Evolutionary conservation across 2,113 vertebrate species (phyloP).

Genomic region (Hydropotes inermis): DNA sequence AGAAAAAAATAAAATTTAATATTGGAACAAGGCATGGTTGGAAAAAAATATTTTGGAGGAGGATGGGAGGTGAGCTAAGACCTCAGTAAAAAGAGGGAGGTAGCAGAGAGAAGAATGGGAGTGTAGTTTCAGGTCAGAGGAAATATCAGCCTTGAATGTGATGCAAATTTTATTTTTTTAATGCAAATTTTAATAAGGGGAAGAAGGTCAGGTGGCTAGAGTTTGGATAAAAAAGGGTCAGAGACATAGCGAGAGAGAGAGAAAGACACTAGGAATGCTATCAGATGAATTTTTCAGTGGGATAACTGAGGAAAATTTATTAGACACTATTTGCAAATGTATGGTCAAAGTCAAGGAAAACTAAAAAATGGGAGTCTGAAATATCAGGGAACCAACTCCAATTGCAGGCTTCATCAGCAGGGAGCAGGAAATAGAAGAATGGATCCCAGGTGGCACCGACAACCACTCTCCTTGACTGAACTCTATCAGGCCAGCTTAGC

Average conservation of each 20-base stretch:
- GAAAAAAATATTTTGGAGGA: background rate
- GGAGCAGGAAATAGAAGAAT: background rate
- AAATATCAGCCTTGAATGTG: background rate
- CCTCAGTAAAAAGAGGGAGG: background rate
- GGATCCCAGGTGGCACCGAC: rapidly evolving
- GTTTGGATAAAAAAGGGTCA: too few species aligned
- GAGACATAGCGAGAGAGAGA: background rate
- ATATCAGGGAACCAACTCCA: too few species aligned
- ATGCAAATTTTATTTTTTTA: background rate
- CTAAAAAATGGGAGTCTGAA: rapidly evolving
- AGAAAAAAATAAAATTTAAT: background rate
- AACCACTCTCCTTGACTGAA: background rate
- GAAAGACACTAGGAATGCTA: background rate
- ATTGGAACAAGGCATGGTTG: background rate
- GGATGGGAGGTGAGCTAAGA: background rate
- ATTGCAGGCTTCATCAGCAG: background rate
- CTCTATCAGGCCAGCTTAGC: background rate
- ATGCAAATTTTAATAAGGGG: too few species aligned
- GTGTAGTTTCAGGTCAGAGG: background rate
- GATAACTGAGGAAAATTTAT: background rate
- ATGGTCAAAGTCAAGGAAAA: background rate
- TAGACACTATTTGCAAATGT: background rate
- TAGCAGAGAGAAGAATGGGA: too few species aligned
- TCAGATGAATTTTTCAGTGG: background rate
- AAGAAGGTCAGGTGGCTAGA: background rate